Conservation (phyloP, 1,140 invertebrate species). For the Colletes gigas region DNA sequence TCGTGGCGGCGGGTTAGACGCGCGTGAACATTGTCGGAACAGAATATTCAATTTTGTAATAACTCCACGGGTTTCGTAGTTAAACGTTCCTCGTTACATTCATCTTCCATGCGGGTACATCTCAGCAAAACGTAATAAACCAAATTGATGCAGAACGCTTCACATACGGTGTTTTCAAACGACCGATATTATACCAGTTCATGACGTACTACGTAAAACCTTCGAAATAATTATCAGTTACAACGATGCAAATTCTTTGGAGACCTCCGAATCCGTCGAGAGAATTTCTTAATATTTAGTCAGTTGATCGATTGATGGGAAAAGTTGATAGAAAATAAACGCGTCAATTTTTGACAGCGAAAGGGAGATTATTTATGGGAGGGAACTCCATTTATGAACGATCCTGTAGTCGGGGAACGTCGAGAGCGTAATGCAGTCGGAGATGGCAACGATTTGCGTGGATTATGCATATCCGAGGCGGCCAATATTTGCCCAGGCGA, state of each 20-base stretch:
- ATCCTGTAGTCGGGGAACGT: too few relatives aligned
- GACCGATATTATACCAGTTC: too few relatives aligned
- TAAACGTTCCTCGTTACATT: constrained; percentile 5
- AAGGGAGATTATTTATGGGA: too few relatives aligned
- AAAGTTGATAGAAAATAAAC: too few relatives aligned
- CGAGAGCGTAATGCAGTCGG: neutral
- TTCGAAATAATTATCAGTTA: too few relatives aligned
- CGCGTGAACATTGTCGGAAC: constrained; percentile 4
- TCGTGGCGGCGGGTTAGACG: neutral
- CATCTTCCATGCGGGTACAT: neutral
- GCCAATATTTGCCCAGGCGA: constrained; percentile 15
- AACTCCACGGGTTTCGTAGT: constrained; percentile 8
- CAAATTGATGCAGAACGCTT: neutral
- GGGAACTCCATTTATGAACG: too few relatives aligned
- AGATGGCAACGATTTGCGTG: constrained; percentile 28
- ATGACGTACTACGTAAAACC: too few relatives aligned
- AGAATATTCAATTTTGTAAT: constrained; percentile 15
- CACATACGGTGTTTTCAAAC: neutral
- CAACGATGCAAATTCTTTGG: too few relatives aligned
- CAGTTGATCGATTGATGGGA: too few relatives aligned
- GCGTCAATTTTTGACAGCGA: neutral
- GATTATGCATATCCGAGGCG: constrained; percentile 23
- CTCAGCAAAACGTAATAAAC: neutral
- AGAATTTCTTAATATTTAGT: too few relatives aligned
- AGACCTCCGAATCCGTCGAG: too few relatives aligned